Base-by-base conservation (phyloP, 2,113 vertebrate species). In the Edolisoma coerulescens region DNA sequence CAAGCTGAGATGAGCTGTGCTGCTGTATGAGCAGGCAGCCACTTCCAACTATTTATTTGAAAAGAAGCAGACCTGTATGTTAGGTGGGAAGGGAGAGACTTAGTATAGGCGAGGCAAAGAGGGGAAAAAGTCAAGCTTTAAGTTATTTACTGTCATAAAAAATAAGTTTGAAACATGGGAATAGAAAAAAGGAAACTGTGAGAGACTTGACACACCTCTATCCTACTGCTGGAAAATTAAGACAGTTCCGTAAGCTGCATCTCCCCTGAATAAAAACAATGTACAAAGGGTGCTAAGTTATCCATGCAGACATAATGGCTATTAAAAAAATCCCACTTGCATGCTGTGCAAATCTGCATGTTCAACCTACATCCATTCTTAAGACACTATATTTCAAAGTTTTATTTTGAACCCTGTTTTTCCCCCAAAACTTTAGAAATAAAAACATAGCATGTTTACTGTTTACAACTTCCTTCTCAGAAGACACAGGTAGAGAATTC, bases 401-500 rank as follows among this genome's bases (percentile, higher is more conserved):
- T 93, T 78, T 65, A 79, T 5, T 87, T 79, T 35, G 6, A 85
- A 90, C 18, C 8, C 32, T 18, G 7, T 22, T 76, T 23, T 4
- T 2, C 1, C 3, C 16, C 37, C 3, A 3, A 65, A 59, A 77
- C 6, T 69, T n/a, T 13, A 84, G 50, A 97, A 94, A 97, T 73
- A 86, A 90, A 93, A 96, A 85, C 80, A 90, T 79, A 97, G 69
- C 42, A 50, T 91, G 59, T 97, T 97, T 97, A 97, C 96, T 98
- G 94, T 98, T 97, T 98, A 97, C 96, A 98, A 89, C 90, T 97
- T 97, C 96, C 94, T 87, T 97, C 95, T 97, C 86, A 95, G 92
- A 97, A 98, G 95, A 96, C 81, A 95, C 79, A 98, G 98, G 98
- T 98, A 96, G 87, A 96, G 84, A 93, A 95, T 83, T 96, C 83